phyloP scores from a whole-genome alignment of 2,113 vertebrate species.

The Haplotaxodon microlepis region DNA sequence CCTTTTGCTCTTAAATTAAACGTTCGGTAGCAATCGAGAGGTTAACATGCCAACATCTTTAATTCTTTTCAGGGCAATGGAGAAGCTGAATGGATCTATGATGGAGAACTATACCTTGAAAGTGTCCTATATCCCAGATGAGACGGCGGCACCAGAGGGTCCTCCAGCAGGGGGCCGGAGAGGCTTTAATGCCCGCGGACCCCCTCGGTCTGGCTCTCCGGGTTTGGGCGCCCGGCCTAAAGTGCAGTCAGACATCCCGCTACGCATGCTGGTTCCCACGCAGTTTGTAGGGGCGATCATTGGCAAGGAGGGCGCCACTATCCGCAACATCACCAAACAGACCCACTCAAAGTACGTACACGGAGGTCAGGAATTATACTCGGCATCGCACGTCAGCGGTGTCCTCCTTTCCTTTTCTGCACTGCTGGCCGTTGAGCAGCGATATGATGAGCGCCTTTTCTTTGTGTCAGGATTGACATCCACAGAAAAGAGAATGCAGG shows the following conservation, averaged over 20 bases:
- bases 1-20: not conserved
- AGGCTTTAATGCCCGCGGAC: slow-evolving; percentile 81
- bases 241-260: slow-evolving; percentile 85
- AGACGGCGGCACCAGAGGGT: slow-evolving; percentile 74
- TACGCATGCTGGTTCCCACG: slow-evolving; percentile 91
- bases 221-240: slow-evolving; percentile 81
- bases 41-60: not conserved
- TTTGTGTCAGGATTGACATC: slow-evolving; percentile 85
- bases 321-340: slow-evolving; percentile 97
- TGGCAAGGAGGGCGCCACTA: slow-evolving; percentile 95
- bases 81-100: slow-evolving; percentile 93
- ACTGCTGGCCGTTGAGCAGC: not conserved
- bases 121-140: slow-evolving; percentile 95
- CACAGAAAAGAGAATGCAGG: slow-evolving; percentile 98
- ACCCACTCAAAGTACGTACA: slow-evolving; percentile 92
- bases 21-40: not conserved
- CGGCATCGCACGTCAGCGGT: not conserved
- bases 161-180: slow-evolving; percentile 73
- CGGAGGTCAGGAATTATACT: not conserved
- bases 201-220: slow-evolving; percentile 84
- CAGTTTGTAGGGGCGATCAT: slow-evolving; percentile 98
- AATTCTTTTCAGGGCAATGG: slow-evolving; percentile 79
- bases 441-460: not conserved
- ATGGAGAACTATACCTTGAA: slow-evolving; percentile 92
- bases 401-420: not conserved